Percentiles rank a stretch among this genome's conserved stretches.
Conservation (phyloP, 92 coral and sea anemone species). For the Pocillopora meandrina region DNA sequence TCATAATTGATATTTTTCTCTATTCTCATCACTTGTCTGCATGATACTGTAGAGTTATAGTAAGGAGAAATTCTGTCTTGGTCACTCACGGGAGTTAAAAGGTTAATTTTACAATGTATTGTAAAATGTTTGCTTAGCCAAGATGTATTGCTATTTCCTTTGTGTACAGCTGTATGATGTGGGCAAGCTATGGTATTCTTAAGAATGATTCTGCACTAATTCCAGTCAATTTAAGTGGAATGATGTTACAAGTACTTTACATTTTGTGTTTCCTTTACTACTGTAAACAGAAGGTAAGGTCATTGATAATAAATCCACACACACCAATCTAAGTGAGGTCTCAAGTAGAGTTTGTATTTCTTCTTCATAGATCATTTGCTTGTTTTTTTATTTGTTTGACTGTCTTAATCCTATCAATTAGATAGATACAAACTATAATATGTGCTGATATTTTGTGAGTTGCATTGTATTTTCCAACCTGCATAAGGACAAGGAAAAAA, state of each 20-base stretch:
- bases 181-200: constrained; percentile 78
- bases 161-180: constrained; percentile 69
- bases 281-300: constrained; percentile 59
- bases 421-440: too few species aligned
- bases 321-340: too few species aligned
- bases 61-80: too few species aligned
- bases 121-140: background rate
- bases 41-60: too few species aligned
- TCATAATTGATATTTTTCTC: too few species aligned
- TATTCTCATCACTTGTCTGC: too few species aligned
- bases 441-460: background rate
- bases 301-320: background rate
- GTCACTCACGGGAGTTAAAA: too few species aligned
- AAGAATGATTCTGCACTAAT: constrained; percentile 66
- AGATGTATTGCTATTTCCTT: background rate
- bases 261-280: constrained; percentile 66
- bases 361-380: too few species aligned
- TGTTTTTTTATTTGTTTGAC: background rate
- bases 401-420: too few species aligned
- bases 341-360: too few species aligned
- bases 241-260: constrained; percentile 67
- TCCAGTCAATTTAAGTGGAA: constrained; percentile 71
- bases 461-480: background rate
- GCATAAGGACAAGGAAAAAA: background rate
- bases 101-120: too few species aligned